phyloP scores from a whole-genome alignment of 1,140 invertebrate genomes.

The Onthophagus taurus region DNA sequence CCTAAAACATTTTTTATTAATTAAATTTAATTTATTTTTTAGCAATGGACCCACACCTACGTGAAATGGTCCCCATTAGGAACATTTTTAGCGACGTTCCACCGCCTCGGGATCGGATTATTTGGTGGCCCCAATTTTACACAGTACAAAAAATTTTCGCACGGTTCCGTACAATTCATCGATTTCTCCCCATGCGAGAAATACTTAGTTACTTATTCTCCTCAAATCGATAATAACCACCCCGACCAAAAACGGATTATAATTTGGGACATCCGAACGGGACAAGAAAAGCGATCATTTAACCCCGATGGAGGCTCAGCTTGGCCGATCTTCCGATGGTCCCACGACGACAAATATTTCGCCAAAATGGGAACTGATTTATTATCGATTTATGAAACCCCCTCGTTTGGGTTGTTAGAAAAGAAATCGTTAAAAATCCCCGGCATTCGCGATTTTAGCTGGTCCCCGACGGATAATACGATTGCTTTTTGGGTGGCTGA shows the following conservation, averaged over 20 bases:
- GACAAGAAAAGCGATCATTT: conserved; percentile 87
- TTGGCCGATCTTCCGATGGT: conserved; percentile 96
- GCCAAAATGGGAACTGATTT: conserved; percentile 76
- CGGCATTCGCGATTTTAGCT: conserved; percentile 90
- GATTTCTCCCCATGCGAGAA: conserved; percentile 98
- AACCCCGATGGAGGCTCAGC: conserved; percentile 70
- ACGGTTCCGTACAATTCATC: conserved; percentile 86
- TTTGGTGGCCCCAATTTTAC: conserved; percentile 94
- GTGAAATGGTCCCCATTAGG: conserved; percentile 96
- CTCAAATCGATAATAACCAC: conserved; percentile 53
- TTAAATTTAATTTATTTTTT: conserved; percentile 17
- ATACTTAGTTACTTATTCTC: conserved; percentile 89
- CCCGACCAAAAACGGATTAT: conserved; percentile 65
- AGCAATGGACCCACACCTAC: conserved; percentile 92
- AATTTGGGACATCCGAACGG: conserved; percentile 89
- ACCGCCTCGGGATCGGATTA: conserved; percentile 87
- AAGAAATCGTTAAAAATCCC: conserved; percentile 91
- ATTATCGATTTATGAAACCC: conserved; percentile 92
- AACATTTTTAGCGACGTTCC: conserved; percentile 93
- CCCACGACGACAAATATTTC: conserved; percentile 93
- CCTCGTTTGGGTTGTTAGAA: conserved; percentile 84
- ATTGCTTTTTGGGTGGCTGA: conserved; percentile 99
- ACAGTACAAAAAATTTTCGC: conserved; percentile 85
- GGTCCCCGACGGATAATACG: conserved; percentile 95
- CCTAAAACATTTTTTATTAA: too few species aligned